Percentiles rank a stretch among this genome's conserved stretches.
Evolutionary conservation across 2,797 vertebrate genomes (phyloP).

Genomic region (Enteromius viviparus): DNA sequence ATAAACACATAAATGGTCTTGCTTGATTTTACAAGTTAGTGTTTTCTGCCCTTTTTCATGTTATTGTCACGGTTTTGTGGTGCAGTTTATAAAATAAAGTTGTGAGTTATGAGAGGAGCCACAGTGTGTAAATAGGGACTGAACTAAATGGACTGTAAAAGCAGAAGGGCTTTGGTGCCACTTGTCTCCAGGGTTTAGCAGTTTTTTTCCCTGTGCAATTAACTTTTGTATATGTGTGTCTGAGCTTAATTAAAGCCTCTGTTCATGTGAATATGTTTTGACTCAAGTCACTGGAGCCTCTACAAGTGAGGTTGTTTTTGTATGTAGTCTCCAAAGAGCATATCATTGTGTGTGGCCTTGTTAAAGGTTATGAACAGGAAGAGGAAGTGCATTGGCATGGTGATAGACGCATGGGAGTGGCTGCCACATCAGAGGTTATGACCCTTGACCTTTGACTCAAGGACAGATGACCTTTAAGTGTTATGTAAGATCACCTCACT

Average conservation of each 20-base stretch:
- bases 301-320: slow-evolving; percentile 5
- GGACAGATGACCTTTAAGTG: not conserved
- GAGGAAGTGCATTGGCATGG: slow-evolving; percentile 46
- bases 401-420: slow-evolving; percentile 52
- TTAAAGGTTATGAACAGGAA: slow-evolving; percentile 57
- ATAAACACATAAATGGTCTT: slow-evolving; percentile 46
- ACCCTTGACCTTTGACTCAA: slow-evolving; percentile 45
- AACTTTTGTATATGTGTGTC: slow-evolving; percentile 10
- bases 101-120: slow-evolving; percentile 11
- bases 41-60: not conserved
- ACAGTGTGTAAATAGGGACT: slow-evolving; percentile 25
- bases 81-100: slow-evolving; percentile 26
- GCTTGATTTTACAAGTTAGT: slow-evolving; percentile 35
- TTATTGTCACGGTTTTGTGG: slow-evolving; percentile 14
- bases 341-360: slow-evolving; percentile 55
- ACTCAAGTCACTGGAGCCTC: slow-evolving; percentile 26
- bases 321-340: slow-evolving; percentile 33
- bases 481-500: not conserved
- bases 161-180: not conserved
- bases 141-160: slow-evolving; percentile 36
- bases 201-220: slow-evolving; percentile 6
- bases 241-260: slow-evolving; percentile 36
- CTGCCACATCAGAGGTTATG: slow-evolving; percentile 46
- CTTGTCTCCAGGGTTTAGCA: not conserved
- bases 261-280: slow-evolving; percentile 37